Evolutionary conservation across 2,888 invertebrate species (phyloP).

Genomic region (Copidosoma aretas): DNA sequence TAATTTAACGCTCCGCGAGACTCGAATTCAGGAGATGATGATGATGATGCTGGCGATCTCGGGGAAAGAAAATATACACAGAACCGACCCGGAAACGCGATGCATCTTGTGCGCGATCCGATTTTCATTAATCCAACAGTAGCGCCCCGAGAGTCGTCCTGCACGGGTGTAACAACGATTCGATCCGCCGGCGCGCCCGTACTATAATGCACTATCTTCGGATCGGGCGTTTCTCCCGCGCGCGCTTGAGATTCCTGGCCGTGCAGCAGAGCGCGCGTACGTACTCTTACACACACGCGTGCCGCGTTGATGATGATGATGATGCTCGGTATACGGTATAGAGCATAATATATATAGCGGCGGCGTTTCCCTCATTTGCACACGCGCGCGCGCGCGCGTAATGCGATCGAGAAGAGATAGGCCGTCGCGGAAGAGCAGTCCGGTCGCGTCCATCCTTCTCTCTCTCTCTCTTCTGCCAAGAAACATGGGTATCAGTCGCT

Average conservation of each 20-base stretch:
- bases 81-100: too few relatives aligned
- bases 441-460: neutral
- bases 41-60: too few relatives aligned
- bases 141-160: too few relatives aligned
- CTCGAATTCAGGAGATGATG: too few relatives aligned
- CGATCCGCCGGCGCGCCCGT: neutral
- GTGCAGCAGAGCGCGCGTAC: conserved; percentile 4
- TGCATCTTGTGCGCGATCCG: too few relatives aligned
- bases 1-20: neutral
- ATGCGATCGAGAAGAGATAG: neutral
- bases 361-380: neutral
- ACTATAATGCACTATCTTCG: neutral
- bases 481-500: neutral
- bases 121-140: too few relatives aligned
- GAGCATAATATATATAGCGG: neutral
- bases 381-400: neutral
- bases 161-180: neutral
- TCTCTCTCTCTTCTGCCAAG: neutral
- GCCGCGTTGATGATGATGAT: too few relatives aligned
- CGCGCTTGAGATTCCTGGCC: conserved; percentile 11
- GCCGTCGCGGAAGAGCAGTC: neutral
- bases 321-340: too few relatives aligned
- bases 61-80: too few relatives aligned
- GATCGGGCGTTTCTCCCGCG: neutral
- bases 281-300: too few relatives aligned